These are phyloP conservation scores for Tenodera sinensis DNA, from an alignment of 2,888 invertebrate genomes.

Conservation along the genomic window DNA sequence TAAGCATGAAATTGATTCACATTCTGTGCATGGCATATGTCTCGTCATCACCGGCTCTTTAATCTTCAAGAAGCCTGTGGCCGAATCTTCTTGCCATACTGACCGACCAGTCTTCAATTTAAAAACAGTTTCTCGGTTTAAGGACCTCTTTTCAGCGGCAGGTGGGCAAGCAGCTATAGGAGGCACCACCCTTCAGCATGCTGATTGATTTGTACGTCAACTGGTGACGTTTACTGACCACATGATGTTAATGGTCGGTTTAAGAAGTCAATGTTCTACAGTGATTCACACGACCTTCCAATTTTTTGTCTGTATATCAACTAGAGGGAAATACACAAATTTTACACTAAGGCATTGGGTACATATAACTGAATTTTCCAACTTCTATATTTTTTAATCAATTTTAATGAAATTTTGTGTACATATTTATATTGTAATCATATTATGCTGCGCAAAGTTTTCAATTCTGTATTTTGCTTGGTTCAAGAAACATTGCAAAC, in stretches of 20 bases:
- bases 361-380: too few relatives aligned
- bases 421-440: too few relatives aligned
- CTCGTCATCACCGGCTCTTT: neutral
- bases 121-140: neutral
- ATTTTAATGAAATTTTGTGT: too few relatives aligned
- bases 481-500: too few relatives aligned
- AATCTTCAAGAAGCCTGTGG: neutral
- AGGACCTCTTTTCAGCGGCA: neutral
- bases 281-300: too few relatives aligned
- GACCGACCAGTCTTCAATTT: neutral
- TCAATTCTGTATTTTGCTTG: too few relatives aligned
- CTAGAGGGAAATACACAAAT: too few relatives aligned
- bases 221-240: neutral
- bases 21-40: neutral
- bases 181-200: neutral
- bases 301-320: too few relatives aligned
- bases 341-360: too few relatives aligned
- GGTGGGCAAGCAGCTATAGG: neutral
- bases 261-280: too few relatives aligned
- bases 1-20: neutral
- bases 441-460: too few relatives aligned
- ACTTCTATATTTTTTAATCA: too few relatives aligned
- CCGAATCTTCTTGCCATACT: neutral
- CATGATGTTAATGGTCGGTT: neutral
- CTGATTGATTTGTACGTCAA: neutral